phyloP scores from a whole-genome alignment of 1,140 invertebrate species.

The Psix sp. region DNA sequence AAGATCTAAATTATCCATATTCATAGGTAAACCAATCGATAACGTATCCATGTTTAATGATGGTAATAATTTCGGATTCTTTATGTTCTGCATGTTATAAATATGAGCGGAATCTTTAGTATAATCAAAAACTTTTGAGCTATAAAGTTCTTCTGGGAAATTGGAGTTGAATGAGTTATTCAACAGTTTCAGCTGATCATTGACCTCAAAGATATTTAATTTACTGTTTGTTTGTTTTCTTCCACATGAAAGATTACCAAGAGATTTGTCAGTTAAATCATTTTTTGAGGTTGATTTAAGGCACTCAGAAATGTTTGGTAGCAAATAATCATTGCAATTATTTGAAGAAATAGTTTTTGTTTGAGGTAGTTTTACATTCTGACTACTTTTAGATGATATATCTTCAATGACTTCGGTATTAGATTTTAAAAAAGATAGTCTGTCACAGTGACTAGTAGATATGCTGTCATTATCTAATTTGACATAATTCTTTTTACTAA shows the following conservation, averaged over 20 bases:
- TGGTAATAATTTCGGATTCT: conserved; percentile 16
- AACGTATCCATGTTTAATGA: conserved; percentile 25
- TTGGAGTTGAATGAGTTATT: conserved; percentile 21
- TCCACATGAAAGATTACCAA: conserved; percentile 4
- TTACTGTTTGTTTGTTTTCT: conserved; percentile 25
- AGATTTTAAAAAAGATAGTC: background rate
- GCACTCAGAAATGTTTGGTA: conserved; percentile 32
- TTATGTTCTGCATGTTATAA: conserved; percentile 26
- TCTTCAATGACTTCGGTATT: conserved; percentile 9
- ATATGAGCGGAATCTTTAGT: conserved; percentile 19
- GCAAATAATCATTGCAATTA: conserved; percentile 26
- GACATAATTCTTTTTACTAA: no score
- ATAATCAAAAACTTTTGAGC: conserved; percentile 24
- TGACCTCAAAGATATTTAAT: conserved; percentile 2
- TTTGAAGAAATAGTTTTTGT: no score
- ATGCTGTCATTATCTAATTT: conserved; percentile 9
- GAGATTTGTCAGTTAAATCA: conserved; percentile 23
- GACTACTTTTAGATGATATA: conserved; percentile 27
- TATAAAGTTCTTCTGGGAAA: conserved; percentile 22
- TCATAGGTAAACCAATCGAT: background rate
- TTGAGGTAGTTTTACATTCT: conserved; percentile 15
- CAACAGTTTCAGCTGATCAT: conserved; percentile 13
- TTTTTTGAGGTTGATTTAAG: conserved; percentile 32
- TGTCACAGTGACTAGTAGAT: conserved; percentile 9
- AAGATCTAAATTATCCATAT: conserved; percentile 18